Evolutionary conservation across 2,113 vertebrate genomes (phyloP), one percentile per base, ranked within the genome.

Genomic region (Rhinoptilus africanus): DNA sequence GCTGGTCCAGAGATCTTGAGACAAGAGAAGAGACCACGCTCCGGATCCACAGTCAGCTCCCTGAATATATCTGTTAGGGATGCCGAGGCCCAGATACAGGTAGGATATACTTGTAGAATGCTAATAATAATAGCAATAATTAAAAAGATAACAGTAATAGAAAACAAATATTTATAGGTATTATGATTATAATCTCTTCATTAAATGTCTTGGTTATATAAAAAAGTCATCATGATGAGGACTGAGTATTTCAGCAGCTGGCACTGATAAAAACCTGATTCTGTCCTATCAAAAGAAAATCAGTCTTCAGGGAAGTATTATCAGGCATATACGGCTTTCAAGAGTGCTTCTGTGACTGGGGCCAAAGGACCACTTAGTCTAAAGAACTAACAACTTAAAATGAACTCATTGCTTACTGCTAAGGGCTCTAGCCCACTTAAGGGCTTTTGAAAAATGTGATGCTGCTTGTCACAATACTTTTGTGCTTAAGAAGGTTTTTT

Each of bases 11-110:
- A 99, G 89, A 98, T 99, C 26, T 98, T 99, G 89, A 97, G 99
- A 37, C 99, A 99, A 96, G 99, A 99, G 92, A 99, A 99, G 91
- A 98, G 99, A 84, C 98, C 99, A 0, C 98, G 99, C 35, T 99
- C 99, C 0, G 99, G 99, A 47, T 99, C 99, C 45, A 99, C 99
- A 5, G 97, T 99, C 88, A 99, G 99, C 97, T 99, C 98, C 18
- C 98, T 99, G 88, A 99, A 97, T 89, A 97, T 99, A 96, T 99
- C 99, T 0, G 94, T 98, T 75, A 97, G 99, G 85, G 99, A 99
- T 91, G 98, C 99, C 0, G 99, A 99, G 93, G 99, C 99, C 2
- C 99, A 99, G 98, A 99, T 99, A 94, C 99, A 99, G 99, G 99
- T 99, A 97, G 30, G 96, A 75, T 10, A 50, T 74, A 7, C 14